Base-by-base conservation (phyloP, 2,113 vertebrate species). In the Lasiurus borealis region DNA sequence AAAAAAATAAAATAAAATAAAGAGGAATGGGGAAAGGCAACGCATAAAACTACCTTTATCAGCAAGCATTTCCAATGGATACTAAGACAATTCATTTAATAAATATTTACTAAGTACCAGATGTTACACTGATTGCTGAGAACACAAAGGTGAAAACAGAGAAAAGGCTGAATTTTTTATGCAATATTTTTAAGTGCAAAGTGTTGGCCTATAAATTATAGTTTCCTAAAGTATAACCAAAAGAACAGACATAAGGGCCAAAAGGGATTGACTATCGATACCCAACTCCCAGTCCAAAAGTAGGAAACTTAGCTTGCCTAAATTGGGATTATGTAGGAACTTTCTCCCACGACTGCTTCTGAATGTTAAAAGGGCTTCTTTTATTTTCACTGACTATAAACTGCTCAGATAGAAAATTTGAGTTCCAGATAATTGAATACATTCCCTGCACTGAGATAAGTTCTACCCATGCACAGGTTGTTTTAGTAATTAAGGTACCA, bases 361-460 rank as follows among this genome's bases (percentile, higher is more conserved):
- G 88, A 96, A 96, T 82, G 90, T 72, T 96, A 90, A 97, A 96
- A 90, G 86, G 48, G 31, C 48, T 93, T 94, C 34, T 94, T 97
- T 96, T 94, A 44, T 8, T 97, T 97, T 97, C 85, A 97, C 82
- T 97, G 88, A 96, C 94, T 94, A 94, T 86, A 80, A 97, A 89
- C 95, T 93, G 85, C 93, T 97, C 85, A 92, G 92, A 97, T 85
- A 96, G 95, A 97, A 96, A 91, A 95, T 96, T 83, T 97, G 93
- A 97, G 96, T 97, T 97, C 68, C 95, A 96, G 73, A 90, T 64
- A 93, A 71, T 77, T 97, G 88, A 93, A 93, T 97, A 92, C 52
- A 95, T 95, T 93, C 57, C 95, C 81, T 90, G 72, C 77, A 93
- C 91, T 88, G 85, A 97, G 94, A 92, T 97, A 96, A 96, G 85